phyloP scores from a whole-genome alignment of 2,113 vertebrate species.

The Xyrauchen texanus region DNA sequence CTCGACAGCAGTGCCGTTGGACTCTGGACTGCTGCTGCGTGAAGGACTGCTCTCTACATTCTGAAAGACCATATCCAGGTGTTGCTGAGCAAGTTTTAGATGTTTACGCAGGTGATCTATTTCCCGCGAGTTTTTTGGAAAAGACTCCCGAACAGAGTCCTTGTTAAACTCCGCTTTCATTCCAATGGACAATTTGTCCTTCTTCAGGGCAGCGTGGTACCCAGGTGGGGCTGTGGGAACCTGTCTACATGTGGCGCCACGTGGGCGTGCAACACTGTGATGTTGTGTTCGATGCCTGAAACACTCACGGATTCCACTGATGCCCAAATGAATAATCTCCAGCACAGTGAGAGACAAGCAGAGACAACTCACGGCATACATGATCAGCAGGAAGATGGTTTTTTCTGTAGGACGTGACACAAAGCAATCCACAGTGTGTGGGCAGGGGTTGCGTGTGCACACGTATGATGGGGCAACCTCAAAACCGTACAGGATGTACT shows the following conservation, averaged over 20 bases:
- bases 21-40: conserved; percentile 86
- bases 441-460: conserved; percentile 84
- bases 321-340: conserved; percentile 85
- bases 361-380: conserved; percentile 84
- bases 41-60: conserved; percentile 76
- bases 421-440: conserved; percentile 87
- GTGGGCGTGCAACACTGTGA: conserved; percentile 59
- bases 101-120: conserved; percentile 72
- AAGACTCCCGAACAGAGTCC: conserved; percentile 69
- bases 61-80: conserved; percentile 79
- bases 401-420: conserved; percentile 90
- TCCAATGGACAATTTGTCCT: conserved; percentile 26
- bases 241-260: conserved; percentile 68
- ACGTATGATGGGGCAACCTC: conserved; percentile 81
- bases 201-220: conserved; percentile 83
- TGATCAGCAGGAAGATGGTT: conserved; percentile 87
- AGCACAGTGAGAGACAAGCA: conserved; percentile 85
- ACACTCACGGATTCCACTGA: conserved; percentile 82
- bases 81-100: conserved; percentile 78
- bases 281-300: conserved; percentile 61
- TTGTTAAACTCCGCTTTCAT: conserved; percentile 74
- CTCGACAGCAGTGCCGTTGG: conserved; percentile 82
- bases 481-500: conserved; percentile 85
- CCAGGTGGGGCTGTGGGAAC: conserved; percentile 81
- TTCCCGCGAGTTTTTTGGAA: conserved; percentile 69